Percentiles rank a stretch among this genome's conserved stretches.
Evolutionary conservation across 2,113 vertebrate genomes (phyloP).

Genomic region (Cathartes aura): DNA sequence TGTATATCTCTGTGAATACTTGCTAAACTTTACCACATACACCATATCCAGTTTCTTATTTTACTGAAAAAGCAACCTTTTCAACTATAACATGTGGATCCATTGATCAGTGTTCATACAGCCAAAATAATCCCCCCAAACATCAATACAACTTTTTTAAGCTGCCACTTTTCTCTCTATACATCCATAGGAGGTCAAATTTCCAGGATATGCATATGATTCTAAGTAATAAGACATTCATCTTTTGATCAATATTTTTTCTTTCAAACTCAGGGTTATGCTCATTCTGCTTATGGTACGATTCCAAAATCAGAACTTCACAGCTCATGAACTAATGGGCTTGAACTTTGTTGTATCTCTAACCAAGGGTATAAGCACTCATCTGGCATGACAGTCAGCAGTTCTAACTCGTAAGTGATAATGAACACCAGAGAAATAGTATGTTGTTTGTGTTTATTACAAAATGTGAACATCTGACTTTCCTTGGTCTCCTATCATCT

Average conservation of each 20-base stretch:
- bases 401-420: background rate
- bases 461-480: background rate
- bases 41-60: background rate
- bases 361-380: background rate
- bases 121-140: background rate
- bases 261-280: background rate
- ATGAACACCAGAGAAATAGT: background rate
- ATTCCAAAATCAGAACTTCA: background rate
- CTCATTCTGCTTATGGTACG: background rate
- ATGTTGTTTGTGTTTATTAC: background rate
- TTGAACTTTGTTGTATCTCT: background rate
- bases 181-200: background rate
- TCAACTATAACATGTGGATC: background rate
- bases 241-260: background rate
- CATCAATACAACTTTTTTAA: background rate
- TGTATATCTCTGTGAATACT: background rate
- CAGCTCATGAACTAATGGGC: background rate
- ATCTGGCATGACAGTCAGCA: background rate
- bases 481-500: background rate
- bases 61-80: background rate
- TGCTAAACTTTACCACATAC: background rate
- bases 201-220: background rate
- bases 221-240: background rate
- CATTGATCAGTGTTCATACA: background rate
- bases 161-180: background rate